phyloP scores from a whole-genome alignment of 2,888 invertebrate genomes.

The Diarsia mendica region DNA sequence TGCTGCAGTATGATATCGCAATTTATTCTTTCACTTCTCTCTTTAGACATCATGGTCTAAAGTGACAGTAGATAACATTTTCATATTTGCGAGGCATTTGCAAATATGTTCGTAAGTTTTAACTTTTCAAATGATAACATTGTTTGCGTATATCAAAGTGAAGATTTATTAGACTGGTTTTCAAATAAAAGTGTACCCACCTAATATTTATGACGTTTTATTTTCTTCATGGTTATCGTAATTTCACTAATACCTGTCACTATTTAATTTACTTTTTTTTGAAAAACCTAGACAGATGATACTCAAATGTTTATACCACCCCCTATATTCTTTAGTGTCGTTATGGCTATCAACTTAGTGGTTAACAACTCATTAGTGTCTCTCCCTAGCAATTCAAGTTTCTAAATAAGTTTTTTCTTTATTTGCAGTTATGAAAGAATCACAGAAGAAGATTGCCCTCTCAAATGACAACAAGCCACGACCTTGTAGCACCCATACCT shows the following conservation, averaged over 20 bases:
- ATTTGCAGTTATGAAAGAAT: conserved; percentile 41
- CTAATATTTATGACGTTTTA: not conserved
- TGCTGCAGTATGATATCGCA: conserved; percentile 1
- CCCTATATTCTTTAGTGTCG: not conserved
- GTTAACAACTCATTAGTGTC: not conserved
- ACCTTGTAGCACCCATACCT: not conserved
- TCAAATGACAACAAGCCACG: not conserved
- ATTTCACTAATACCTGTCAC: not conserved
- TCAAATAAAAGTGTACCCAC: not conserved
- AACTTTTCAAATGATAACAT: conserved; percentile 47
- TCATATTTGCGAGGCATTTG: conserved; percentile 21
- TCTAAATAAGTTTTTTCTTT: not conserved
- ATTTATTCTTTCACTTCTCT: not conserved
- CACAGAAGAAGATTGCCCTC: conserved; percentile 43
- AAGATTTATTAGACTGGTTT: conserved; percentile 10
- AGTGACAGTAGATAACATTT: conserved; percentile 28
- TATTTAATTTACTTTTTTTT: too few species aligned
- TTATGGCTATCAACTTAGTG: not conserved
- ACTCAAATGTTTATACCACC: not conserved
- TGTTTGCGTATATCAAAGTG: conserved; percentile 41
- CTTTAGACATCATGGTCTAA: not conserved
- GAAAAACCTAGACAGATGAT: too few species aligned
- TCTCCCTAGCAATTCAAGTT: not conserved
- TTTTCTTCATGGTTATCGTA: not conserved
- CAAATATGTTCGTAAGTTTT: conserved; percentile 22